phyloP scores from a whole-genome alignment of 30 jellyfish, hydroid and myxozoan genomes.

The Turritopsis rubra region DNA sequence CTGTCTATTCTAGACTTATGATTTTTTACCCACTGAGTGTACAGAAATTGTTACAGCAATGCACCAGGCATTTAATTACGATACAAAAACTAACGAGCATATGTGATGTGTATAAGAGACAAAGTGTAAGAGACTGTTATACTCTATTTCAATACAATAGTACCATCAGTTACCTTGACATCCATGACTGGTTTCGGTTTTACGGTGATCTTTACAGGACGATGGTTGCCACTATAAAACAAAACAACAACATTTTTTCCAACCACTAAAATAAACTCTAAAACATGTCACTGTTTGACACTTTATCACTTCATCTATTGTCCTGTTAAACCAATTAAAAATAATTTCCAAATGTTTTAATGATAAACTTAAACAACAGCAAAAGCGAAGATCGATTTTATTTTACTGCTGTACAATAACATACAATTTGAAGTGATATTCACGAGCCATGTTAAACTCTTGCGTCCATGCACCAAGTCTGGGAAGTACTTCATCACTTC shows the following conservation, averaged over 20 bases:
- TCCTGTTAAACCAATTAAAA: too few relatives aligned
- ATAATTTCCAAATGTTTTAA: not conserved
- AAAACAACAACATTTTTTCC: not conserved
- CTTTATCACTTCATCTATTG: too few relatives aligned
- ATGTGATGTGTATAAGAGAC: too few relatives aligned
- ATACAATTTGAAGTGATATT: conserved; percentile 33
- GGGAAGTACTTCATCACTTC: conserved; percentile 18
- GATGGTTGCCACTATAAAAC: conserved; percentile 26
- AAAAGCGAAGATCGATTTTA: not conserved
- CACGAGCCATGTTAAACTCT: conserved; percentile 43
- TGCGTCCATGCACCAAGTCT: conserved; percentile 40
- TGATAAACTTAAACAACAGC: not conserved
- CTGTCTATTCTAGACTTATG: too few relatives aligned
- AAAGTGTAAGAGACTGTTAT: too few relatives aligned
- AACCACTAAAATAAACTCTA: not conserved
- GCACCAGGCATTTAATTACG: too few relatives aligned
- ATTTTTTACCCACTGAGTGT: too few relatives aligned
- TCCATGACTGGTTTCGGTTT: conserved; percentile 44
- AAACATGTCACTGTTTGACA: too few relatives aligned
- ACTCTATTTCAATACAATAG: too few relatives aligned
- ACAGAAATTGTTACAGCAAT: too few relatives aligned
- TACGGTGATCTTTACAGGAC: conserved; percentile 36
- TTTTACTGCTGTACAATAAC: not conserved
- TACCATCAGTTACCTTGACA: conserved; percentile 41
- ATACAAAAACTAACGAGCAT: too few relatives aligned